These are phyloP conservation scores for Crocodylus rhombifer DNA, from an alignment of 2,797 vertebrate species.

Conservation along the genomic window DNA sequence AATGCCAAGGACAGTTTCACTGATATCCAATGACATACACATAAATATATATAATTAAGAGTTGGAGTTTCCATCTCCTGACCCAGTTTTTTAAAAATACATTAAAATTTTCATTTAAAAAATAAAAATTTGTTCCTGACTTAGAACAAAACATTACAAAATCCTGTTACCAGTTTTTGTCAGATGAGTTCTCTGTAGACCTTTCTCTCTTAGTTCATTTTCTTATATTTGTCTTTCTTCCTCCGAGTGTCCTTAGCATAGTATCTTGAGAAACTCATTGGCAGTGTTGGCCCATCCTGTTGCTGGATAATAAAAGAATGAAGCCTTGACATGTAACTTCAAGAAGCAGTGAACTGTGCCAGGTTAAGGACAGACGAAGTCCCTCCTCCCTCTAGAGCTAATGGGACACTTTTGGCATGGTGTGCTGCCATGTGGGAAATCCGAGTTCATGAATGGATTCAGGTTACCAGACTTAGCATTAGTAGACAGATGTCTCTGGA, in stretches of 20 bases:
- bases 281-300: constrained; percentile 14
- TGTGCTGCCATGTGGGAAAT: constrained; percentile 59
- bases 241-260: constrained; percentile 63
- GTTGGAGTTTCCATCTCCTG: not conserved
- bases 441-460: constrained; percentile 79
- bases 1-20: not conserved
- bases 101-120: not conserved
- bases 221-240: constrained; percentile 37
- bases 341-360: constrained; percentile 51
- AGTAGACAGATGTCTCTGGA: constrained; percentile 57
- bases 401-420: constrained; percentile 45
- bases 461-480: constrained; percentile 71
- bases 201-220: constrained; percentile 64
- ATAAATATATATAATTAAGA: constrained; percentile 30
- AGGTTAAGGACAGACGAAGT: constrained; percentile 59
- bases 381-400: constrained; percentile 65
- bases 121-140: not conserved
- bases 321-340: constrained; percentile 65
- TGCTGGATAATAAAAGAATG: constrained; percentile 36
- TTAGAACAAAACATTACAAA: not conserved
- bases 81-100: not conserved
- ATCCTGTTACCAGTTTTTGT: not conserved
- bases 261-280: not conserved
- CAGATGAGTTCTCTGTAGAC: constrained; percentile 7
- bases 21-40: not conserved